Percentiles rank a stretch among this genome's conserved stretches.
Conservation (phyloP, 2,888 invertebrate species). For the Eupithecia pulchellata region DNA sequence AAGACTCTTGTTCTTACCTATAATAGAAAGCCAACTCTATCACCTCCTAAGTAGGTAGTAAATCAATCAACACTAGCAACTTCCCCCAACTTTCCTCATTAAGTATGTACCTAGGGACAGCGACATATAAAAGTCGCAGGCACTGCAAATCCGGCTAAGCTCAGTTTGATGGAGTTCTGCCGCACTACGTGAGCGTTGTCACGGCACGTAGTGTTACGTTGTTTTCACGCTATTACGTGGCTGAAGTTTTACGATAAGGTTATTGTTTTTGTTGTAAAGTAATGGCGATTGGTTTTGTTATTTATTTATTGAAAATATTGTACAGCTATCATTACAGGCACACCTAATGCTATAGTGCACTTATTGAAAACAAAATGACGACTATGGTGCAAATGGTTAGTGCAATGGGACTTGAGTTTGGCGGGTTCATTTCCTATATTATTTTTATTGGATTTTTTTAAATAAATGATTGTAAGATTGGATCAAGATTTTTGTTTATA, state of each 20-base stretch:
- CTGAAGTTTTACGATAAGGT: constrained; percentile 1
- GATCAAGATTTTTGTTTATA: no score
- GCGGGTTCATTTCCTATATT: neutral
- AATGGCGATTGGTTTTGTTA: neutral
- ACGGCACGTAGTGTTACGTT: constrained; percentile 31
- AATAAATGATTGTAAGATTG: no score
- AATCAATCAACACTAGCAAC: constrained; percentile 15
- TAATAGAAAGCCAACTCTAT: neutral
- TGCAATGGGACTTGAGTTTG: neutral
- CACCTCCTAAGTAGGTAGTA: neutral
- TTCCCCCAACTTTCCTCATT: constrained; percentile 28
- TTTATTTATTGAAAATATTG: no score
- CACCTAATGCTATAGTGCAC: no score
- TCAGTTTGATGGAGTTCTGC: constrained; percentile 54
- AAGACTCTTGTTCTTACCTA: neutral
- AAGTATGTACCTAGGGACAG: constrained; percentile 21
- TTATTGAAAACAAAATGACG: no score
- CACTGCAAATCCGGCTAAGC: constrained; percentile 55
- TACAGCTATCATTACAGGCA: no score
- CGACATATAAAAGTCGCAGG: constrained; percentile 28
- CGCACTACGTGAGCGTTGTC: constrained; percentile 38
- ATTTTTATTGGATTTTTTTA: neutral
- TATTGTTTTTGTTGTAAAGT: constrained; percentile 1
- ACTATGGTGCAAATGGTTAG: no score
- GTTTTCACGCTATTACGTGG: constrained; percentile 17